phyloP scores from a whole-genome alignment of 2,888 invertebrate species.

The Dicycla oo region DNA sequence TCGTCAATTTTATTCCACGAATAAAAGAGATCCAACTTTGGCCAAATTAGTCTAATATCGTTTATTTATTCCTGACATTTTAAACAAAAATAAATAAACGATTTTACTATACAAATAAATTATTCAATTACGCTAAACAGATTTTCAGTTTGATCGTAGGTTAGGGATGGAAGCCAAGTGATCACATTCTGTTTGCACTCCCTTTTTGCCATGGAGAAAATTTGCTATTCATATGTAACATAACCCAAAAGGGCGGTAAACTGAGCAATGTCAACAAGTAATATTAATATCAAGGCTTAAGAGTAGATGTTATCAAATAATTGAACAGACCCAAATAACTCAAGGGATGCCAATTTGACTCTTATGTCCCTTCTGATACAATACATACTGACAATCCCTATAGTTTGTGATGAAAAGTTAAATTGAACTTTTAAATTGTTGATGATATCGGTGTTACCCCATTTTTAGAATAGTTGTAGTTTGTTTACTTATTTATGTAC shows the following conservation, averaged over 20 bases:
- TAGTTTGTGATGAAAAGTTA: background rate
- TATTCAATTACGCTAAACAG: background rate
- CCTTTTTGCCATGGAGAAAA: background rate
- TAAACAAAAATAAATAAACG: too few species aligned
- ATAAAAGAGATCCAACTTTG: too few species aligned
- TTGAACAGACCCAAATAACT: conserved; percentile 8
- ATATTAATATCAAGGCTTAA: background rate
- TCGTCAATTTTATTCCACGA: too few species aligned
- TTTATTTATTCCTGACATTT: too few species aligned
- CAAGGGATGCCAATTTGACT: background rate
- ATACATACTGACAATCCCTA: background rate
- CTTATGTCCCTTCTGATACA: background rate
- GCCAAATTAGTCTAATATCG: too few species aligned
- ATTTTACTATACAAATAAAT: background rate
- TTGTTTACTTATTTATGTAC: conserved; percentile 1
- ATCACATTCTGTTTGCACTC: background rate
- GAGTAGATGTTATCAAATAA: conserved; percentile 18
- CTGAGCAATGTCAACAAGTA: background rate
- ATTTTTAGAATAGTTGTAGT: background rate
- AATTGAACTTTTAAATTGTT: conserved; percentile 8
- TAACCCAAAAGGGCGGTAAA: background rate
- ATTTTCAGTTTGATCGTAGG: background rate
- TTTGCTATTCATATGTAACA: background rate
- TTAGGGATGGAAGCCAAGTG: background rate
- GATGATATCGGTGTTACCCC: background rate